These are phyloP conservation scores for Zonotrichia albicollis DNA, from an alignment of 2,797 vertebrate species.

Conservation along the genomic window DNA sequence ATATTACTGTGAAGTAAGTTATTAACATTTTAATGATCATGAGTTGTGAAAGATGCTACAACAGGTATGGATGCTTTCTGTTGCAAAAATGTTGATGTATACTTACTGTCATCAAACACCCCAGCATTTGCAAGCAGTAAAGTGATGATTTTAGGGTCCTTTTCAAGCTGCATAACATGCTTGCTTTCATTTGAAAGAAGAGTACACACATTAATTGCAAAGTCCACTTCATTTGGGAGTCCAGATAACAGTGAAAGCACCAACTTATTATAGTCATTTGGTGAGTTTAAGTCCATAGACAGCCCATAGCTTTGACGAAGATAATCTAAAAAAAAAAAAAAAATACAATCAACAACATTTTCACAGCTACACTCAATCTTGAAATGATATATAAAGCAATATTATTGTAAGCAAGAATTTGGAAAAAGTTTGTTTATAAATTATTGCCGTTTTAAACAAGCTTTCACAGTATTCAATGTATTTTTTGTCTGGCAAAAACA, in stretches of 20 bases:
- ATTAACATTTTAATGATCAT: background rate
- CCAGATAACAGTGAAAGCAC: slow-evolving; percentile 99
- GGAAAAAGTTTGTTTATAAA: background rate
- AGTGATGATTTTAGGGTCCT: slow-evolving; percentile 98
- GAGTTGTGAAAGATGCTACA: background rate
- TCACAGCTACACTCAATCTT: background rate
- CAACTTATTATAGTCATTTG: slow-evolving; percentile 99
- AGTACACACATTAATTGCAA: slow-evolving; percentile 98
- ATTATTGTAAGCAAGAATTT: background rate
- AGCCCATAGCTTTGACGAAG: slow-evolving; percentile 99
- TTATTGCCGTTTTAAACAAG: background rate
- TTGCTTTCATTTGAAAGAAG: slow-evolving; percentile 99
- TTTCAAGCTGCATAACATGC: slow-evolving; percentile 99
- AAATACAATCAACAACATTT: background rate
- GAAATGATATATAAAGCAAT: background rate
- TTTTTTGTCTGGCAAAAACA: background rate
- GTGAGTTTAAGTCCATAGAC: slow-evolving; percentile 92
- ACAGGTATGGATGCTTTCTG: background rate
- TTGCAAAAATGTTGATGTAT: background rate
- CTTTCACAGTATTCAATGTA: background rate
- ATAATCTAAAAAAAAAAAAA: slow-evolving; percentile 89
- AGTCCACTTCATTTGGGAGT: slow-evolving; percentile 99
- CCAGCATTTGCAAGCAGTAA: slow-evolving; percentile 96
- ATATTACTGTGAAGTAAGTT: background rate
- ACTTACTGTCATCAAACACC: slow-evolving; percentile 98